Evolutionary conservation across 2,888 invertebrate genomes (phyloP).

Genomic region (Noctua pronuba): DNA sequence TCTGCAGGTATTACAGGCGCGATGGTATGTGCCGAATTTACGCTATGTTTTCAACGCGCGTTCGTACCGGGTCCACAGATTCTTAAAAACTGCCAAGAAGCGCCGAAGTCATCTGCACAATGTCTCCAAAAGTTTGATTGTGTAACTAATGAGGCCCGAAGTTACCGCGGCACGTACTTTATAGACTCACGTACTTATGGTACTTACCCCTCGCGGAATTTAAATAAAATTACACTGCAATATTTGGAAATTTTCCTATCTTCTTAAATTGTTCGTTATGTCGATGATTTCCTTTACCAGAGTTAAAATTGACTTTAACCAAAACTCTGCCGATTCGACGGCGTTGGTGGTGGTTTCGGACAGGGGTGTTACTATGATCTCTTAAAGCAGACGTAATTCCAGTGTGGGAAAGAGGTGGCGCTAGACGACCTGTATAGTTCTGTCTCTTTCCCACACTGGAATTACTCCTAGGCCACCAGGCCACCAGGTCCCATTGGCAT

Average conservation of each 20-base stretch:
- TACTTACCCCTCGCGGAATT: conserved; percentile 57
- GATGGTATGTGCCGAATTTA: background rate
- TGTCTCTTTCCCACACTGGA: too few relatives aligned
- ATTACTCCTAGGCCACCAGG: too few relatives aligned
- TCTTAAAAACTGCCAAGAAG: conserved; percentile 36
- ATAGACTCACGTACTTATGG: conserved; percentile 72
- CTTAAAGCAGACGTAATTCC: too few relatives aligned
- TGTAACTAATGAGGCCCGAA: conserved; percentile 67
- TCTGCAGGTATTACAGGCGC: background rate
- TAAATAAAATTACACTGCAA: conserved; percentile 52
- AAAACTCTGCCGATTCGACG: background rate
- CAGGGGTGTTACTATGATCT: too few relatives aligned
- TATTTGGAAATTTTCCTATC: background rate
- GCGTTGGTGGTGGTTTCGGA: background rate
- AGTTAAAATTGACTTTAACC: background rate
- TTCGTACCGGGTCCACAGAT: background rate
- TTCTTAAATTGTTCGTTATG: background rate
- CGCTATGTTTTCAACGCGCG: background rate
- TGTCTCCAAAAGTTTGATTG: conserved; percentile 67
- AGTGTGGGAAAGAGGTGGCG: too few relatives aligned
- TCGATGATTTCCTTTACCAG: background rate
- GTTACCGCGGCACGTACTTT: conserved; percentile 74
- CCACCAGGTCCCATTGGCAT: background rate
- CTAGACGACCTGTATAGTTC: too few relatives aligned
- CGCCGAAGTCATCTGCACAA: conserved; percentile 19